Percentiles rank a stretch among this genome's conserved stretches.
These are phyloP conservation scores for Yoshiicerus persimilis DNA, from an alignment of 1,140 invertebrate genomes.

Conservation along the genomic window DNA sequence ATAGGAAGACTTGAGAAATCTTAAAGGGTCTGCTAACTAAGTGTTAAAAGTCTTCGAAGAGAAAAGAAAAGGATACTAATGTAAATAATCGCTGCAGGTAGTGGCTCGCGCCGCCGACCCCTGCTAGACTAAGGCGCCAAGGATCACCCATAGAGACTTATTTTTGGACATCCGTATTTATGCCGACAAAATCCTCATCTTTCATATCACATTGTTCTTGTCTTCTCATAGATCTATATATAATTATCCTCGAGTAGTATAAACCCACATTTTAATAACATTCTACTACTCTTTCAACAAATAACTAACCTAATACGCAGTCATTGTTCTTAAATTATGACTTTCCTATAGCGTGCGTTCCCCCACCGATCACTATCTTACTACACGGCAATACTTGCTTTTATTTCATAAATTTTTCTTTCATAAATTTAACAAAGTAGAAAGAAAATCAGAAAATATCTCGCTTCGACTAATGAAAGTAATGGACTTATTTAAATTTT, in stretches of 20 bases:
- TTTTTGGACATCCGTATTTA: constrained; percentile 43
- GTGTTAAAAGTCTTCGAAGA: constrained; percentile 35
- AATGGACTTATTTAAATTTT: no score
- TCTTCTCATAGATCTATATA: neutral
- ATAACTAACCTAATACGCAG: neutral
- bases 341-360: no score
- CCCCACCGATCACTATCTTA: no score
- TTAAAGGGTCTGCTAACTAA: neutral
- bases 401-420: no score
- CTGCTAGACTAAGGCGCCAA: constrained; percentile 24
- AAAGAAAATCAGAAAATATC: no score
- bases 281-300: neutral
- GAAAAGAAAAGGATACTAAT: constrained; percentile 30
- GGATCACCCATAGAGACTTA: constrained; percentile 45
- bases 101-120: constrained; percentile 43
- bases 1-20: neutral
- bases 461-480: no score
- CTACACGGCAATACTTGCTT: no score
- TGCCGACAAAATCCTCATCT: constrained; percentile 42
- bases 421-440: no score
- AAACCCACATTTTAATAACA: neutral
- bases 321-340: neutral
- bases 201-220: constrained; percentile 18
- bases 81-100: constrained; percentile 45
- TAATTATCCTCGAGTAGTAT: neutral